phyloP scores from a whole-genome alignment of 1,140 invertebrate species.

The Cydia pomonella region DNA sequence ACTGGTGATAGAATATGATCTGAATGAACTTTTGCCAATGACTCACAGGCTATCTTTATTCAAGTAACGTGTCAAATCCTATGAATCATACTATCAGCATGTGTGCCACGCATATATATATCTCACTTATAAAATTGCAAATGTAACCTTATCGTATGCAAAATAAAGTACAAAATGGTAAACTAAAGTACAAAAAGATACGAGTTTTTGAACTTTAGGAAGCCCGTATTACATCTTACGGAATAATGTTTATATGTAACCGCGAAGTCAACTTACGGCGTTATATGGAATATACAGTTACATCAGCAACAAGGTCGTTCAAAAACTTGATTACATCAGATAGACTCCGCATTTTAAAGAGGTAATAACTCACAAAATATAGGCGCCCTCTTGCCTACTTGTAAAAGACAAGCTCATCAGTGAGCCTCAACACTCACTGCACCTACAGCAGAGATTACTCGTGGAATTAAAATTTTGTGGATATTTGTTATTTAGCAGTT shows the following conservation, averaged over 20 bases:
- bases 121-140: neutral
- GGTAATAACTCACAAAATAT: neutral
- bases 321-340: neutral
- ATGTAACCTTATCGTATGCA: neutral
- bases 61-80: slow-evolving; percentile 25
- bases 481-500: no score
- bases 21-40: slow-evolving; percentile 18
- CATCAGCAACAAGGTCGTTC: slow-evolving; percentile 40
- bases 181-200: neutral
- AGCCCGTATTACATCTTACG: slow-evolving; percentile 19
- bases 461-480: no score
- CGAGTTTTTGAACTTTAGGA: neutral
- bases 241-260: slow-evolving; percentile 8
- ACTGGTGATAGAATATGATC: slow-evolving; percentile 7
- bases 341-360: neutral
- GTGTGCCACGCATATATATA: neutral
- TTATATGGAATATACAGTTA: slow-evolving; percentile 5
- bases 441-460: no score
- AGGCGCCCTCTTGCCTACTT: neutral
- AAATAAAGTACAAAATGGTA: neutral
- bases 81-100: slow-evolving; percentile 16
- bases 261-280: neutral
- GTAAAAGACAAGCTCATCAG: neutral
- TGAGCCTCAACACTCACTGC: no score
- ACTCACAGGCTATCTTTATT: slow-evolving; percentile 21